Percentiles rank a stretch among this genome's conserved stretches.
Conservation (phyloP, 2,113 vertebrate species). For the Phrynocephalus versicolor region DNA sequence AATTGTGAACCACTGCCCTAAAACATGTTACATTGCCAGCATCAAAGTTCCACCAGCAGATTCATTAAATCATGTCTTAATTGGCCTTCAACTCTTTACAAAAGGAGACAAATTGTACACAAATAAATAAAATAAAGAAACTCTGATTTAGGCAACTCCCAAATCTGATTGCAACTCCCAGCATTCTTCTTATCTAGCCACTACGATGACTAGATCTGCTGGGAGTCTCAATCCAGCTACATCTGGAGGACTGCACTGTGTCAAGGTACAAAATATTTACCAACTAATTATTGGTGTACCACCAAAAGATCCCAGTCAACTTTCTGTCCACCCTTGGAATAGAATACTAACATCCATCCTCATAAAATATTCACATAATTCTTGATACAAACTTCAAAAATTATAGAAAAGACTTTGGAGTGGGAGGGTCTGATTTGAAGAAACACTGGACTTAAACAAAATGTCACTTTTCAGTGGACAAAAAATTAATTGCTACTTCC, state of each 20-base stretch:
- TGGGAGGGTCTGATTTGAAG: neutral
- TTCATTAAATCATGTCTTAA: neutral
- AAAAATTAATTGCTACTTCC: neutral
- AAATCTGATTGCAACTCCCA: too few species aligned
- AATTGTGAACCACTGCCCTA: too few species aligned
- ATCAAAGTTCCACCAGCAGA: neutral
- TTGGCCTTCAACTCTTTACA: too few species aligned
- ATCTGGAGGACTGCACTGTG: too few species aligned
- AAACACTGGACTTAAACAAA: neutral
- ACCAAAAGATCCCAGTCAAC: neutral
- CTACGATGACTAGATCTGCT: too few species aligned
- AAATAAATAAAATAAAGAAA: too few species aligned
- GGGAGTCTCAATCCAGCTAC: too few species aligned
- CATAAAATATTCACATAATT: neutral
- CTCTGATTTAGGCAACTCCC: neutral
- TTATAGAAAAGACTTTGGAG: neutral
- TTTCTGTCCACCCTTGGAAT: neutral
- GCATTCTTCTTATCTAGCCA: too few species aligned
- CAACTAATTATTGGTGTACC: too few species aligned
- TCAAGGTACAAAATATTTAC: too few species aligned
- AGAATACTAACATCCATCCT: neutral
- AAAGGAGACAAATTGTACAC: too few species aligned
- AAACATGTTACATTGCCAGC: neutral
- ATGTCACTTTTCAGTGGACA: conserved; percentile 2
- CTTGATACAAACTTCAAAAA: neutral